Percentiles rank a stretch among this genome's conserved stretches.
Conservation (phyloP, 1,140 invertebrate genomes). For the Papilio xuthus region DNA sequence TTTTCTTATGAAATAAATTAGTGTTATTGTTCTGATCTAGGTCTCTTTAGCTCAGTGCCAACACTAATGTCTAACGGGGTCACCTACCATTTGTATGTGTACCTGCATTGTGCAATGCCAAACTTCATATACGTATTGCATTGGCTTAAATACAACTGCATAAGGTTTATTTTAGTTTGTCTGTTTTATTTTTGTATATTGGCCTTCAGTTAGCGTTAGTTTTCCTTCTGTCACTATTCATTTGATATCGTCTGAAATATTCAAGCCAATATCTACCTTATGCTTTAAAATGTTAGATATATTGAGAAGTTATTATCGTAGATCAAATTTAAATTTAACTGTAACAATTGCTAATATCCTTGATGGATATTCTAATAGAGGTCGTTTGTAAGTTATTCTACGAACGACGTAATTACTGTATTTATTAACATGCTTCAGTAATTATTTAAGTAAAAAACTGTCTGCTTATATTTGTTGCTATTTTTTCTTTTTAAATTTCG, state of each 20-base stretch:
- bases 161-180: slow-evolving; percentile 53
- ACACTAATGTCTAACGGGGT: slow-evolving; percentile 49
- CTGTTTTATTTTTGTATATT: slow-evolving; percentile 44
- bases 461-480: neutral
- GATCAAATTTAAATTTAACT: slow-evolving; percentile 29
- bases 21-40: slow-evolving; percentile 11
- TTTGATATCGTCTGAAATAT: slow-evolving; percentile 48
- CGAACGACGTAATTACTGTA: slow-evolving; percentile 37
- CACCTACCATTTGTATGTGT: slow-evolving; percentile 59
- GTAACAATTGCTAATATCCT: slow-evolving; percentile 29
- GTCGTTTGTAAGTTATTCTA: slow-evolving; percentile 39
- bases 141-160: slow-evolving; percentile 30
- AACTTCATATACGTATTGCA: slow-evolving; percentile 44
- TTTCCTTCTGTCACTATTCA: slow-evolving; percentile 62
- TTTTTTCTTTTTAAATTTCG: slow-evolving; percentile 42
- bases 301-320: slow-evolving; percentile 46
- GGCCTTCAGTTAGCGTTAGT: slow-evolving; percentile 54
- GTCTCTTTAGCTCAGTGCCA: slow-evolving; percentile 20
- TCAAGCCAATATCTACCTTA: slow-evolving; percentile 52
- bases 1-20: slow-evolving; percentile 6
- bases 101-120: slow-evolving; percentile 47
- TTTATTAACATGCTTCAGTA: slow-evolving; percentile 32
- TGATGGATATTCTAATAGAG: slow-evolving; percentile 38
- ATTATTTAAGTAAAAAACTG: neutral
- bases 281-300: slow-evolving; percentile 28